Conservation (phyloP, 2,888 invertebrate species). For the Crocallis elinguaria region DNA sequence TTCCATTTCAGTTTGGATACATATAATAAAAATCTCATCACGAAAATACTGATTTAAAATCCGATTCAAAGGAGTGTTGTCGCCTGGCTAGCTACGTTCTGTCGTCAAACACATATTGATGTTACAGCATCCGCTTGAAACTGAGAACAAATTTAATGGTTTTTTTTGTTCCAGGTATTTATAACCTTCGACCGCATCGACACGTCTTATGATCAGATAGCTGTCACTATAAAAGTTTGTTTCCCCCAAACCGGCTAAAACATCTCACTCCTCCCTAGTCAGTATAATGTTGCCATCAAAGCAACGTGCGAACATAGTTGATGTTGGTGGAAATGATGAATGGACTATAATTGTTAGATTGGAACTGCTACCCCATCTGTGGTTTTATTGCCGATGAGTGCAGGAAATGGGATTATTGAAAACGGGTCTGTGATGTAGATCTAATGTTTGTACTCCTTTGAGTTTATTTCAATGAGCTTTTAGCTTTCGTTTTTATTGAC, state of each 20-base stretch:
- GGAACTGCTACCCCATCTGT: conserved; percentile 15
- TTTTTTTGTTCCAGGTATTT: too few relatives aligned
- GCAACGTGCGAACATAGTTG: conserved; percentile 37
- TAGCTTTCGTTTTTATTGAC: conserved; percentile 15
- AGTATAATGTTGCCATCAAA: conserved; percentile 27
- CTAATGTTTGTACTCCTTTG: conserved; percentile 7
- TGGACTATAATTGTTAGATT: conserved; percentile 35
- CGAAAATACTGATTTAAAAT: too few relatives aligned
- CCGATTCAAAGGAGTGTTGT: too few relatives aligned
- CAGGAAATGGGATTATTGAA: conserved; percentile 29
- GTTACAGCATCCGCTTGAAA: too few relatives aligned
- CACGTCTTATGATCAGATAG: too few relatives aligned
- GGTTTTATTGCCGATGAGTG: conserved; percentile 27
- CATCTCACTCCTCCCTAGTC: not conserved
- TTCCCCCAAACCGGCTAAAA: conserved; percentile 19
- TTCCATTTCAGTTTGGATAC: too few relatives aligned
- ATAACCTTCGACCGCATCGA: too few relatives aligned
- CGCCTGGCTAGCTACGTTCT: too few relatives aligned
- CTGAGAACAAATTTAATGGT: too few relatives aligned
- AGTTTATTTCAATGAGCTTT: conserved; percentile 1
- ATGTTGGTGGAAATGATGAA: conserved; percentile 35
- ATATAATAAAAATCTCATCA: too few relatives aligned
- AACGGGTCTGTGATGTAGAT: conserved; percentile 15
- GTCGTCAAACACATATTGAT: too few relatives aligned
- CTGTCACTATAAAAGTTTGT: too few relatives aligned